Evolutionary conservation across 2,797 vertebrate genomes (phyloP).

Genomic region (Sparidentex hasta): DNA sequence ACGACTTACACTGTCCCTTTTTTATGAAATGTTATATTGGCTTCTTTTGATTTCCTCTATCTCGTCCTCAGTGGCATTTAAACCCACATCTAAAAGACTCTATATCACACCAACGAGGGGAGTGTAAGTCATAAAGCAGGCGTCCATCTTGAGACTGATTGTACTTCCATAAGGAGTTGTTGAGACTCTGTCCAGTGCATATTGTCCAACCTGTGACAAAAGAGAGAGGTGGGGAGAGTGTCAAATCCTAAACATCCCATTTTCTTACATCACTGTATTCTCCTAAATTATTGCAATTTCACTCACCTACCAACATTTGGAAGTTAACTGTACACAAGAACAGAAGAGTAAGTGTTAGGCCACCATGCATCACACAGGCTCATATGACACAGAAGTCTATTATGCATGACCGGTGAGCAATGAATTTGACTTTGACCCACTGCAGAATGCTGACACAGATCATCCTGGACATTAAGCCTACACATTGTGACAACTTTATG

Average conservation of each 20-base stretch:
- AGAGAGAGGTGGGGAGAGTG: conserved; percentile 78
- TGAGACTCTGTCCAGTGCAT: conserved; percentile 85
- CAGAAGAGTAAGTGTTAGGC: conserved; percentile 36
- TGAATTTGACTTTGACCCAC: conserved; percentile 76
- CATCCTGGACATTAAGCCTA: conserved; percentile 36
- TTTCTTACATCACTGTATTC: conserved; percentile 1
- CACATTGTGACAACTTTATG: conserved; percentile 59
- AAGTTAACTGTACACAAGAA: conserved; percentile 28
- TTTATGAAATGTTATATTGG: conserved; percentile 48
- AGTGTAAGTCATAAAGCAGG: conserved; percentile 87
- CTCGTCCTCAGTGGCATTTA: conserved; percentile 47
- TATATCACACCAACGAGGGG: conserved; percentile 57
- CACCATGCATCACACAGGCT: conserved; percentile 35
- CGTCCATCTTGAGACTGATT: conserved; percentile 85
- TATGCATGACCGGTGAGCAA: conserved; percentile 73
- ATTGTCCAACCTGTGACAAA: conserved; percentile 83
- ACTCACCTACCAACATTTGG: conserved; percentile 39
- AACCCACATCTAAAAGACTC: conserved; percentile 56
- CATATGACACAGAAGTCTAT: conserved; percentile 59
- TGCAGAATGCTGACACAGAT: conserved; percentile 62
- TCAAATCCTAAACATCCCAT: conserved; percentile 40
- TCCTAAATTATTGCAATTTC: conserved; percentile 37
- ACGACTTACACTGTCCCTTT: conserved; percentile 80
- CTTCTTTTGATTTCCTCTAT: conserved; percentile 63
- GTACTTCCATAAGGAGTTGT: conserved; percentile 82